These are phyloP conservation scores for Eulimnadia texana DNA, from an alignment of 1,140 invertebrate species.

Conservation along the genomic window DNA sequence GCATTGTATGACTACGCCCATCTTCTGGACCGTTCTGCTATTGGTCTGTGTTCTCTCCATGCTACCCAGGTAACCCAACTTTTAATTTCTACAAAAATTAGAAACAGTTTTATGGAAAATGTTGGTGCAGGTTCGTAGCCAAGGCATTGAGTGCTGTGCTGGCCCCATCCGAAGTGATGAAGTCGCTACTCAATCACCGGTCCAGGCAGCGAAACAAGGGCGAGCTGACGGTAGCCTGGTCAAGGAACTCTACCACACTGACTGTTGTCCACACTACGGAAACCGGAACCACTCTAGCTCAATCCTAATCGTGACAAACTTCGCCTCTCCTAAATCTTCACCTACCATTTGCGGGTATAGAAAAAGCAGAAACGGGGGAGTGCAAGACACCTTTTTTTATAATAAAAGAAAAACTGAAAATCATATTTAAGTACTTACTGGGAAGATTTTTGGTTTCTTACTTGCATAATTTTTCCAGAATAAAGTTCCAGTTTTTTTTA, in stretches of 20 bases:
- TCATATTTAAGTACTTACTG: no score
- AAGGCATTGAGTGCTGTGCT: constrained; percentile 32
- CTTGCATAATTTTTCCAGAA: background rate
- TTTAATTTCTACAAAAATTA: constrained; percentile 1
- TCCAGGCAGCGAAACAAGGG: constrained; percentile 19
- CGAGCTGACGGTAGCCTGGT: constrained; percentile 6
- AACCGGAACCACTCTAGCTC: background rate
- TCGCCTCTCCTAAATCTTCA: no score
- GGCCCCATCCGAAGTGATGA: constrained; percentile 37
- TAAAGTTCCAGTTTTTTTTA: background rate
- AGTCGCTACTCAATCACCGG: constrained; percentile 33
- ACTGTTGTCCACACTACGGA: constrained; percentile 12
- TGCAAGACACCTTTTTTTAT: no score
- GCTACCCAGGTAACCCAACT: constrained; percentile 58
- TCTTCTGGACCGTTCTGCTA: constrained; percentile 65
- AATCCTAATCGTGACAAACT: no score
- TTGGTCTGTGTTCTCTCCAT: constrained; percentile 61
- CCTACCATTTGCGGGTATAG: no score
- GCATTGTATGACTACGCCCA: constrained; percentile 49
- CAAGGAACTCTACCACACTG: constrained; percentile 11
- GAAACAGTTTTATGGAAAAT: background rate
- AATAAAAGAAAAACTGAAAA: no score
- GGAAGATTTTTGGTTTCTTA: no score
- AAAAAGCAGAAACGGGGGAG: no score
- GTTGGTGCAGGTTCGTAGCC: constrained; percentile 30